A percentile compares a stretch with the other conserved stretches of the same genome.
Evolutionary conservation across 2,113 vertebrate species (phyloP).

Genomic region (Climacteris rufus): DNA sequence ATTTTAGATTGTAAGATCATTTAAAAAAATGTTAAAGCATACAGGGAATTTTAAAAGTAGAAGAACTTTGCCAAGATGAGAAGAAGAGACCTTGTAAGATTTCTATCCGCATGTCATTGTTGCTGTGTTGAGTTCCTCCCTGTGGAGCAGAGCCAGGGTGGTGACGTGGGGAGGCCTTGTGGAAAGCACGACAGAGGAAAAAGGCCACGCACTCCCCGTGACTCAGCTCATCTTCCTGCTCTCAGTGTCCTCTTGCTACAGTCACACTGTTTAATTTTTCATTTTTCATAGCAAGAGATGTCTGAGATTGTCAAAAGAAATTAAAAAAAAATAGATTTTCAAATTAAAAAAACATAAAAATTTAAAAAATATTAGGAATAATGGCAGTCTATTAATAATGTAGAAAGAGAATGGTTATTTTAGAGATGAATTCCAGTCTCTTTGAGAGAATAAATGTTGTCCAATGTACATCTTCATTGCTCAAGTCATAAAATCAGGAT

Average conservation of each 20-base stretch:
- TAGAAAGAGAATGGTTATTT: background rate
- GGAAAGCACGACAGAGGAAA: constrained; percentile 13
- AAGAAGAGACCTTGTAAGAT: background rate
- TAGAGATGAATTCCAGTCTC: background rate
- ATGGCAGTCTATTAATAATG: background rate
- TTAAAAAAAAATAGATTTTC: background rate
- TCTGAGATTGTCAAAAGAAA: background rate
- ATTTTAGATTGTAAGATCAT: background rate
- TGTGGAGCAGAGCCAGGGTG: background rate
- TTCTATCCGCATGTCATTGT: background rate
- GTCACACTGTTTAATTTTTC: constrained; percentile 10
- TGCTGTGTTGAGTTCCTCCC: background rate
- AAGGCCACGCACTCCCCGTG: background rate
- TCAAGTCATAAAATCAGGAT: background rate
- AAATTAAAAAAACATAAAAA: background rate
- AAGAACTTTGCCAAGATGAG: background rate
- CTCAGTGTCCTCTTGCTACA: background rate
- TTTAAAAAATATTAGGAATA: background rate
- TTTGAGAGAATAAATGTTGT: background rate
- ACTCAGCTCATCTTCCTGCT: constrained; percentile 29
- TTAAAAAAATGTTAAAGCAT: background rate
- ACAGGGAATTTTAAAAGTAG: background rate
- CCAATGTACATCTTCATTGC: background rate
- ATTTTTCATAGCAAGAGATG: constrained; percentile 19
- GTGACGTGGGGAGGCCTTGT: background rate